Conservation (phyloP, 2,113 vertebrate species). For the Pseudopodoces humilis region DNA sequence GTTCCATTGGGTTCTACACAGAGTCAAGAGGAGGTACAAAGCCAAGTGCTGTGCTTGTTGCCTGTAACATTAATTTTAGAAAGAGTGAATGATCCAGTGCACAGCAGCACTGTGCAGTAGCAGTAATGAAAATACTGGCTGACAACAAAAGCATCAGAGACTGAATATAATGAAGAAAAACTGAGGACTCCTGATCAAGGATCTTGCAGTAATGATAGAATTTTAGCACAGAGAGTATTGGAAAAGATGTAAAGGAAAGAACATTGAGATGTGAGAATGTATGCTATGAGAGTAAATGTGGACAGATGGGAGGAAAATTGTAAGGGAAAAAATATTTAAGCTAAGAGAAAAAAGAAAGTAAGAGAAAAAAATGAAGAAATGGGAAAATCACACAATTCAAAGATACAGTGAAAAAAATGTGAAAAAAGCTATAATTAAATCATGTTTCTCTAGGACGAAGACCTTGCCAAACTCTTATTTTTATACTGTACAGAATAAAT, state of each 20-base stretch:
- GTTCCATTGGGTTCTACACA: neutral
- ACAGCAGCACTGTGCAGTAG: neutral
- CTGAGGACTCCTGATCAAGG: neutral
- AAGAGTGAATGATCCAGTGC: neutral
- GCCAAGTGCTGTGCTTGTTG: neutral
- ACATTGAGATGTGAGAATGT: neutral
- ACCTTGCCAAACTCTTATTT: neutral
- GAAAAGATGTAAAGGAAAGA: neutral
- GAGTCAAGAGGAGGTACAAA: neutral
- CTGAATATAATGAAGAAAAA: neutral
- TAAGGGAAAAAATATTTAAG: neutral
- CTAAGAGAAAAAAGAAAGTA: neutral
- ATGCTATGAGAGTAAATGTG: neutral
- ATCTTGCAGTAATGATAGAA: neutral
- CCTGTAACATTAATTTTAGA: neutral
- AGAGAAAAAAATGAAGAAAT: neutral
- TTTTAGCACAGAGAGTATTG: neutral
- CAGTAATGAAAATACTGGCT: neutral
- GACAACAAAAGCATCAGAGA: neutral
- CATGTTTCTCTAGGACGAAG: neutral
- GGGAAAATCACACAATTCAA: neutral
- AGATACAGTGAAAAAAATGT: neutral
- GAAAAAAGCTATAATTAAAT: neutral
- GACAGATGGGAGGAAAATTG: neutral
- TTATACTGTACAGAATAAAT: neutral